Evolutionary conservation across 2,797 vertebrate species (phyloP).

Genomic region (Schizopygopsis pylzovi): DNA sequence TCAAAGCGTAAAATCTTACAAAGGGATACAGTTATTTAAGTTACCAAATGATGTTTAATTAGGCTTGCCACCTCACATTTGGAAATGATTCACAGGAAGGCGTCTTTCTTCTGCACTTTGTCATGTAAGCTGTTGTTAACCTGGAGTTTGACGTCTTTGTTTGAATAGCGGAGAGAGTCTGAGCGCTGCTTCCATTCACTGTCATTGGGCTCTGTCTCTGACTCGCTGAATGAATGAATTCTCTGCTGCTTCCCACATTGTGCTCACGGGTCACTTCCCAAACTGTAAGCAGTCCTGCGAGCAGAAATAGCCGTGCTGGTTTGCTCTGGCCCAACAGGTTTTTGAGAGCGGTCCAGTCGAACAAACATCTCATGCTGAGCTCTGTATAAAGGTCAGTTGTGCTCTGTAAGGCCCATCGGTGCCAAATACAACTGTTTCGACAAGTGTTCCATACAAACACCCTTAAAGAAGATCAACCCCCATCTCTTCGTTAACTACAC

Average conservation of each 20-base stretch:
- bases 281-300: slow-evolving; percentile 63
- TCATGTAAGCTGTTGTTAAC: background rate
- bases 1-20: background rate
- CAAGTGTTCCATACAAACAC: background rate
- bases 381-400: background rate
- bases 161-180: slow-evolving; percentile 19
- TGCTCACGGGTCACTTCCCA: slow-evolving; percentile 54
- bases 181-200: slow-evolving; percentile 42
- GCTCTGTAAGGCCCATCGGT: background rate
- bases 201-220: slow-evolving; percentile 18
- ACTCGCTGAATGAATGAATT: slow-evolving; percentile 7
- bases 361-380: slow-evolving; percentile 10
- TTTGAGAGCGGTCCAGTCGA: slow-evolving; percentile 36
- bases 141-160: slow-evolving; percentile 10
- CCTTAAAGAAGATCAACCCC: background rate
- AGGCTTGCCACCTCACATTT: background rate
- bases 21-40: background rate
- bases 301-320: slow-evolving; percentile 46
- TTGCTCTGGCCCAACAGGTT: slow-evolving; percentile 54
- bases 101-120: slow-evolving; percentile 6
- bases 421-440: background rate
- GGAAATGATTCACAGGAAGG: slow-evolving; percentile 2
- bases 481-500: background rate
- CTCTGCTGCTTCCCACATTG: slow-evolving; percentile 58
- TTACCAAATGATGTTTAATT: background rate